A percentile compares a stretch with the other conserved stretches of the same genome.
Conservation (phyloP, 1,140 invertebrate species). For the Zaprionus capensis region DNA sequence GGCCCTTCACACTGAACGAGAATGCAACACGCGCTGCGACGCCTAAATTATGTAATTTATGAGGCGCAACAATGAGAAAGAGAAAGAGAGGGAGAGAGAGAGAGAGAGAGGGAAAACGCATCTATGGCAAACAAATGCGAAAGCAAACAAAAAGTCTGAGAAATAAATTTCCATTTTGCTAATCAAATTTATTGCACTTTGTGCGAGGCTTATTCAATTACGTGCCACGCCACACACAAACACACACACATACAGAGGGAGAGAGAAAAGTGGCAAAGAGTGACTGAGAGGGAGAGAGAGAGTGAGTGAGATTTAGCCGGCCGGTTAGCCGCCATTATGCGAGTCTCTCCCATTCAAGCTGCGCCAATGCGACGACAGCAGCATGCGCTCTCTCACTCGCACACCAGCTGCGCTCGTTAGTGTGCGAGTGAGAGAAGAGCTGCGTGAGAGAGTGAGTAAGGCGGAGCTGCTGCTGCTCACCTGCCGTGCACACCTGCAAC, state of each 20-base stretch:
- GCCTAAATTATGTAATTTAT: conserved; percentile 81
- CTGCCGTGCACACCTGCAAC: conserved; percentile 67
- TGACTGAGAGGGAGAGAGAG: conserved; percentile 11
- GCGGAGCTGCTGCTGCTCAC: conserved; percentile 67
- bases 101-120: conserved; percentile 47
- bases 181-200: conserved; percentile 84
- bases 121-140: conserved; percentile 57
- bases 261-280: neutral
- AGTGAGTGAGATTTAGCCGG: conserved; percentile 29
- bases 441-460: conserved; percentile 21
- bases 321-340: conserved; percentile 70
- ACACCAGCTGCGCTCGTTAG: conserved; percentile 5
- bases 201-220: conserved; percentile 83
- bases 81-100: neutral
- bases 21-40: conserved; percentile 24
- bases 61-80: conserved; percentile 69
- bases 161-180: conserved; percentile 83
- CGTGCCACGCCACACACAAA: conserved; percentile 39
- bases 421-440: neutral
- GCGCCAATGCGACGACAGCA: conserved; percentile 19
- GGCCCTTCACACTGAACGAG: conserved; percentile 65
- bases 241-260: conserved; percentile 3
- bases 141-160: conserved; percentile 50
- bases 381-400: conserved; percentile 38
- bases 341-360: conserved; percentile 52